Conservation (phyloP, 2,888 invertebrate genomes). For the Drosophila quasianomalipes region DNA sequence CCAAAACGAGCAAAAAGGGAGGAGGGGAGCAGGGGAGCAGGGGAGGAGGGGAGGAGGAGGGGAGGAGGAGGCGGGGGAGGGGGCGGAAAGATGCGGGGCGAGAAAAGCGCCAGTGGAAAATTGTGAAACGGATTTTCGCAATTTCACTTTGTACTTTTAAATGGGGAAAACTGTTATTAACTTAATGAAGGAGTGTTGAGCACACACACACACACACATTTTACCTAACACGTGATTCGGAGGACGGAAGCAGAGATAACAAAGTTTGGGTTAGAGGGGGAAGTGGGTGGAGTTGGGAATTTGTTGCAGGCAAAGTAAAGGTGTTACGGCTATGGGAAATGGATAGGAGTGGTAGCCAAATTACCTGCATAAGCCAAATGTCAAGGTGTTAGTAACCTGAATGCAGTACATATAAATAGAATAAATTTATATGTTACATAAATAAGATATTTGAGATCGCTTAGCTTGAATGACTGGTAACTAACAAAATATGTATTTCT, state of each 20-base stretch:
- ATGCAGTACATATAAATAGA: background rate
- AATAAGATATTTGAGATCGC: background rate
- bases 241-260: slow-evolving; percentile 22
- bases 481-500: background rate
- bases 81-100: slow-evolving; percentile 18
- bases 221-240: slow-evolving; percentile 78
- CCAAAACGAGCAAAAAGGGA: background rate
- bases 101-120: slow-evolving; percentile 42
- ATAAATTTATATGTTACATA: background rate
- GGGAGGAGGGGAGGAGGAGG: background rate
- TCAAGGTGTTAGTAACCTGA: background rate
- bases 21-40: background rate
- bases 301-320: background rate
- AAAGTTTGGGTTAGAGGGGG: no score
- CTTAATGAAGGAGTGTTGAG: slow-evolving; percentile 80
- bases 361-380: background rate
- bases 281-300: no score
- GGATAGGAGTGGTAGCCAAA: background rate
- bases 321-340: background rate
- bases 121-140: slow-evolving; percentile 74
- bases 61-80: background rate
- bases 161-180: slow-evolving; percentile 75
- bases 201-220: slow-evolving; percentile 43
- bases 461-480: background rate
- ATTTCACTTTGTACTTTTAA: slow-evolving; percentile 78